Conservation (phyloP, 2,113 vertebrate genomes). For the Erythrocercus mccallii region DNA sequence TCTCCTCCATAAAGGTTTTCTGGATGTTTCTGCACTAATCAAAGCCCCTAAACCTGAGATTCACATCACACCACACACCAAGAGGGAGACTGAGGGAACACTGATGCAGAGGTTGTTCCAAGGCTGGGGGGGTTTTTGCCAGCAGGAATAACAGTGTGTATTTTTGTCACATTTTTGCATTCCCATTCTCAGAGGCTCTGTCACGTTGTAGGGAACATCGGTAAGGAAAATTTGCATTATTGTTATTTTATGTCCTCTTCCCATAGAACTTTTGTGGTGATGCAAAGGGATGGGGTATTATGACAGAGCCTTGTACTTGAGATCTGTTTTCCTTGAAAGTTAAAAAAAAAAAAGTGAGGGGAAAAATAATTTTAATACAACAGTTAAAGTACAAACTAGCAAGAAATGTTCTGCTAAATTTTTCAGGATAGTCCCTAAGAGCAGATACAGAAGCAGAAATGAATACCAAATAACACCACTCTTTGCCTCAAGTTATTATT, state of each 20-base stretch:
- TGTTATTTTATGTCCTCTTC: neutral
- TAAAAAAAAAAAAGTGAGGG: neutral
- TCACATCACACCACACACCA: neutral
- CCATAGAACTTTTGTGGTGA: neutral
- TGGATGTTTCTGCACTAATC: neutral
- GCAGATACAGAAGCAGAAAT: neutral
- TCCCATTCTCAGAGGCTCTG: neutral
- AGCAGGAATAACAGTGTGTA: neutral
- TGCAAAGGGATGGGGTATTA: neutral
- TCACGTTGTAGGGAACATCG: neutral
- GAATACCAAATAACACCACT: neutral
- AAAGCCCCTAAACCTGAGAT: neutral
- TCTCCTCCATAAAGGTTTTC: neutral
- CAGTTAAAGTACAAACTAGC: neutral
- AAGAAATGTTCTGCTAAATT: neutral
- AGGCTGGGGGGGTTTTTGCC: neutral
- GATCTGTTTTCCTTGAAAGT: neutral
- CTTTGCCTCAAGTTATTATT: conserved; percentile 16
- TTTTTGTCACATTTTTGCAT: conserved; percentile 9
- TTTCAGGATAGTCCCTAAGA: neutral
- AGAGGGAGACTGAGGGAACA: neutral
- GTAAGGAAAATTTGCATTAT: neutral
- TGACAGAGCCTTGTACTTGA: neutral
- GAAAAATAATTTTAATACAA: neutral
- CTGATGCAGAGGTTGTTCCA: neutral